Base-by-base conservation (phyloP, 2,888 invertebrate species). In the Cheilosia vernalis region DNA sequence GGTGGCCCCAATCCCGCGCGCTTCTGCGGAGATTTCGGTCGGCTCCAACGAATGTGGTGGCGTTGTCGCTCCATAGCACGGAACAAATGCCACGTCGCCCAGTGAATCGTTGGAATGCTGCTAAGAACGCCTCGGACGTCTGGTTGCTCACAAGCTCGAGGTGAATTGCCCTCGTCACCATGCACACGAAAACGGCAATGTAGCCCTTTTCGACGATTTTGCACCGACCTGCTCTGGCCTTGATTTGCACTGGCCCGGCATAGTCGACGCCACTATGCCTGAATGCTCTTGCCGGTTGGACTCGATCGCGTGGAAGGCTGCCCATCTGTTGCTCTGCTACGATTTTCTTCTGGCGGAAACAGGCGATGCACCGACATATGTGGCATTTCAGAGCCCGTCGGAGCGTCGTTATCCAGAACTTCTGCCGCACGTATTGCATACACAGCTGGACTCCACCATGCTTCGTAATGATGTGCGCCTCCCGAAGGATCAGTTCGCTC, bases 171-270 rank as follows among this genome's bases (percentile, higher is more conserved):
- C n/a, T n/a, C n/a, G n/a, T n/a, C n/a, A n/a, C n/a, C n/a, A n/a
- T n/a, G n/a, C n/a, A n/a, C n/a, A n/a, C n/a, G n/a, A n/a, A n/a
- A n/a, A n/a, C n/a, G n/a, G n/a, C n/a, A n/a, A n/a, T n/a, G n/a
- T n/a, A n/a, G n/a, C n/a, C n/a, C n/a, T n/a, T n/a, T n/a, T n/a
- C 37, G 1, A 44, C 37, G 17, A 47, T 55, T 2, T 47, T 53
- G 10, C 56, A 63, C 17, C 49, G 37, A 0, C 51, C 53, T 21
- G 55, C 27, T 47, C 63, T 70, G 9, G 61, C 63, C 33, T 61
- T 69, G 30, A 79, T 79, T 24, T 72, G 37, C 37, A 74, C 30
- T 17, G 73, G 67, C 0, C 73, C 67, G 2, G 73, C 61, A 40
- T 67, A 67, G 21, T 73, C 61, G 1, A 78, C 60, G 13, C 69